phyloP scores from a whole-genome alignment of 2,797 vertebrate species.

The Peromyscus nudipes region DNA sequence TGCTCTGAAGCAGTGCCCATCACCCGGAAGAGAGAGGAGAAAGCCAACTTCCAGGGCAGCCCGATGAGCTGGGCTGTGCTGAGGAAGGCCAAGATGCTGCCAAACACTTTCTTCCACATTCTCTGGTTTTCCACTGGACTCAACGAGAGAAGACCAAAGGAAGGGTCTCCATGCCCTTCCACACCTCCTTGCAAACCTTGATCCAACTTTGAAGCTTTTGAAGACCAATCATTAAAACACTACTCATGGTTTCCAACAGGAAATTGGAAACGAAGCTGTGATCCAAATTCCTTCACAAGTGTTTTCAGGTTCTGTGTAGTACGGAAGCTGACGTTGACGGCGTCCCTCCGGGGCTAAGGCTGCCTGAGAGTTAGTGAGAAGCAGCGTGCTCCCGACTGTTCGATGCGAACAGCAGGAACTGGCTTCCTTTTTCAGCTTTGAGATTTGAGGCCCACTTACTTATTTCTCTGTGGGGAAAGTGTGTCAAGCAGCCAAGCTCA shows the following conservation, averaged over 20 bases:
- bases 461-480: conserved; percentile 21
- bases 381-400: not conserved
- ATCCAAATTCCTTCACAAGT: not conserved
- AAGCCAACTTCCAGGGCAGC: not conserved
- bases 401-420: not conserved
- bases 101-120: not conserved
- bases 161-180: not conserved
- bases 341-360: not conserved
- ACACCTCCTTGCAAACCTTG: not conserved
- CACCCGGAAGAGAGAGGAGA: not conserved
- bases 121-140: not conserved
- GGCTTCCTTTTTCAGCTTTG: conserved; percentile 37
- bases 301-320: not conserved
- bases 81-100: not conserved
- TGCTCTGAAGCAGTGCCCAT: not conserved
- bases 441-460: conserved; percentile 28
- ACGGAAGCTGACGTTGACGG: not conserved
- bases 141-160: not conserved
- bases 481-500: conserved; percentile 27
- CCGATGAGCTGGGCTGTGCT: too few species aligned
- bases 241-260: not conserved
- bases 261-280: not conserved
- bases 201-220: conserved; percentile 21
- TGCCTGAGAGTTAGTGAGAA: not conserved
- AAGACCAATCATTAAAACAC: not conserved